phyloP scores from a whole-genome alignment of 2,888 invertebrate species.

The Ganaspis brasiliensis region DNA sequence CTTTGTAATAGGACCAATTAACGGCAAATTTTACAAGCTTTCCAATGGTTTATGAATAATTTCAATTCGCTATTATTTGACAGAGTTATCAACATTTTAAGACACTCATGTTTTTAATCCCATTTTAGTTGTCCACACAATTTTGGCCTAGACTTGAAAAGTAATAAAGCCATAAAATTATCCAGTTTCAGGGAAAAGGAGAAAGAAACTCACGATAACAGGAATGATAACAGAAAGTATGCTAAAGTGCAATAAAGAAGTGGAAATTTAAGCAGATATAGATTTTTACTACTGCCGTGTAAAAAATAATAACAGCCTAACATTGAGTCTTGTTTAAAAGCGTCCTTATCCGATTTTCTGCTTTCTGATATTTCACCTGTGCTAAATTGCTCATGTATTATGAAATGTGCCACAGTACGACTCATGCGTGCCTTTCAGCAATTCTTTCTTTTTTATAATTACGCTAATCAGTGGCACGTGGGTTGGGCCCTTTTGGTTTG shows the following conservation, averaged over 20 bases:
- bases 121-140: too few relatives aligned
- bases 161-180: constrained; percentile 9
- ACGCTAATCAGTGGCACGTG: constrained; percentile 80
- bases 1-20: too few relatives aligned
- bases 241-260: constrained; percentile 8
- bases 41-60: too few relatives aligned
- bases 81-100: too few relatives aligned
- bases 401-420: neutral
- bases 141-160: too few relatives aligned
- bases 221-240: neutral
- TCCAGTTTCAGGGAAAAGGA: too few relatives aligned
- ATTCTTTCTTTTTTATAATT: constrained; percentile 65
- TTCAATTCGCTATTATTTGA: too few relatives aligned
- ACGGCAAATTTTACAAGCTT: too few relatives aligned
- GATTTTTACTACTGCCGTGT: neutral
- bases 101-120: too few relatives aligned
- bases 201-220: neutral
- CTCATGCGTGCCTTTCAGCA: constrained; percentile 15
- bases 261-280: constrained; percentile 8
- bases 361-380: neutral
- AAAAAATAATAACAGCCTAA: neutral
- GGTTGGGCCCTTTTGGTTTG: constrained; percentile 61
- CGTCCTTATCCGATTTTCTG: neutral
- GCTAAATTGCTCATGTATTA: neutral
- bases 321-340: constrained; percentile 2